Conservation (phyloP, 1,140 invertebrate genomes). For the Cyclargus thomasi region DNA sequence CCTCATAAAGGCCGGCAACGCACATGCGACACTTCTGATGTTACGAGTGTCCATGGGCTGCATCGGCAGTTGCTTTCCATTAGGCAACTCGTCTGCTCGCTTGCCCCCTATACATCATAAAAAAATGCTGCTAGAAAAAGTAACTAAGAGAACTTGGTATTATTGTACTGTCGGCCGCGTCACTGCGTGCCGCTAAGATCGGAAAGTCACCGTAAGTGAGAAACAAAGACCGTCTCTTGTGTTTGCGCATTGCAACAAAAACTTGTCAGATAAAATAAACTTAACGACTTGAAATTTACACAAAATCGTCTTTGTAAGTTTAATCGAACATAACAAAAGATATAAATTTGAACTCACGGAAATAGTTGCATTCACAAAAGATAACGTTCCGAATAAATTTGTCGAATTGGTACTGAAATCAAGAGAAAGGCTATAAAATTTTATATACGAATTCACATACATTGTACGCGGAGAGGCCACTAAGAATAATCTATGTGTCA, state of each 20-base stretch:
- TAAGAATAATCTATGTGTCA: constrained; percentile 58
- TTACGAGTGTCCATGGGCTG: too few relatives aligned
- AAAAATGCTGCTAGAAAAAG: too few relatives aligned
- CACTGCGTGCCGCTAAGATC: too few relatives aligned
- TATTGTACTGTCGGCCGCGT: too few relatives aligned
- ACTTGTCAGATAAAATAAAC: constrained; percentile 1
- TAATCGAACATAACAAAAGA: constrained; percentile 12
- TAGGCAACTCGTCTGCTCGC: too few relatives aligned
- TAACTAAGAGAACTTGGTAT: too few relatives aligned
- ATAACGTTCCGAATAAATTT: constrained; percentile 15
- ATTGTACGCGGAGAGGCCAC: constrained; percentile 46
- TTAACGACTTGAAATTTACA: constrained; percentile 7
- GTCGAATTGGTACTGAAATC: constrained; percentile 14
- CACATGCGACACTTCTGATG: too few relatives aligned
- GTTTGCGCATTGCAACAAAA: background rate
- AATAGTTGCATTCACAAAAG: constrained; percentile 16
- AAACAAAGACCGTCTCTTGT: background rate
- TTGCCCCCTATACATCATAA: too few relatives aligned
- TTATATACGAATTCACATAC: constrained; percentile 34
- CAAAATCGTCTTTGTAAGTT: constrained; percentile 9
- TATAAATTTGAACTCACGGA: constrained; percentile 15
- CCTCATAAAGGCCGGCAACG: too few relatives aligned
- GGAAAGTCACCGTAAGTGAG: background rate
- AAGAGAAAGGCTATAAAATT: constrained; percentile 26
- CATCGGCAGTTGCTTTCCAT: too few relatives aligned